A percentile compares a stretch with the other conserved stretches of the same genome.
Evolutionary conservation across 2,113 vertebrate species (phyloP).

Genomic region (Xenopus borealis): DNA sequence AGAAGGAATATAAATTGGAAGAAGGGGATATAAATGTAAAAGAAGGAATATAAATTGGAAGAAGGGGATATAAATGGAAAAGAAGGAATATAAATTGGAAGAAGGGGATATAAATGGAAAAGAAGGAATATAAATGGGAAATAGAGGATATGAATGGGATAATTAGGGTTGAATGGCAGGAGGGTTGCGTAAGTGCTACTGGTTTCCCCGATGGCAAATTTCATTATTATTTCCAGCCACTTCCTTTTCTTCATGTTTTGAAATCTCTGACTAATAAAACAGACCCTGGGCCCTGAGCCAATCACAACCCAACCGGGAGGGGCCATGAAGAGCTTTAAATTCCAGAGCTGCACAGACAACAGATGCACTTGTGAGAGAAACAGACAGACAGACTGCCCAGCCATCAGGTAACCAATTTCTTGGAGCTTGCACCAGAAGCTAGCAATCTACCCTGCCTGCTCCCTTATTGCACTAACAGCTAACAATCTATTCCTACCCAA

Average conservation of each 20-base stretch:
- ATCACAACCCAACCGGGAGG: slow-evolving; percentile 21
- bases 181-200: neutral
- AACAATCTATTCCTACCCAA: no score
- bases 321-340: slow-evolving; percentile 33
- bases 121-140: no score
- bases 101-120: no score
- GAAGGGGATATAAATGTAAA: no score
- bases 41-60: no score
- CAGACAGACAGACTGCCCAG: neutral
- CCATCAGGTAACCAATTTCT: slow-evolving; percentile 19
- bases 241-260: slow-evolving; percentile 30
- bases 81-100: no score
- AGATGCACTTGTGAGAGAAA: slow-evolving; percentile 11
- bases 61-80: no score
- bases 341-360: slow-evolving; percentile 3
- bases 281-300: slow-evolving; percentile 36
- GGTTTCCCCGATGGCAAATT: neutral
- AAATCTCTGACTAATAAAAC: slow-evolving; percentile 36
- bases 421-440: neutral
- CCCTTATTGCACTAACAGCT: no score
- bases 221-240: no score
- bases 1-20: no score
- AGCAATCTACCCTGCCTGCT: neutral
- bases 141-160: no score
- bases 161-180: no score